Percentiles rank a stretch among this genome's conserved stretches.
phyloP scores from a whole-genome alignment of 2,113 vertebrate genomes.

The Elephas maximus region DNA sequence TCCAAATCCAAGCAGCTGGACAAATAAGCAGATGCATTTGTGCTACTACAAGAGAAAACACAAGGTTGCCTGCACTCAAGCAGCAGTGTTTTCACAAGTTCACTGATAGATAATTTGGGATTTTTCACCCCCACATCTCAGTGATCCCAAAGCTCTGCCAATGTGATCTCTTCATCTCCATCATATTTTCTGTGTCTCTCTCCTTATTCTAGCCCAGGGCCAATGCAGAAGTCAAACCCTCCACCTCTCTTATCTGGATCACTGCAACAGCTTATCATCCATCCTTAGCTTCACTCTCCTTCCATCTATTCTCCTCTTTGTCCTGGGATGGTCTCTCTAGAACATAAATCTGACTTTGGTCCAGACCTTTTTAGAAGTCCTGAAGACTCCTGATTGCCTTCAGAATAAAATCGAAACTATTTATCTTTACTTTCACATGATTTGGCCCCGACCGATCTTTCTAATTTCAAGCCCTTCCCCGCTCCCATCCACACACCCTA shows the following conservation, averaged over 20 bases:
- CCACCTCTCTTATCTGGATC: not conserved
- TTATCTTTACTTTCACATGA: not conserved
- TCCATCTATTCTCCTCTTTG: not conserved
- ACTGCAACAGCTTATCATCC: not conserved
- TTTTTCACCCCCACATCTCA: not conserved
- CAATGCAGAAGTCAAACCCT: not conserved
- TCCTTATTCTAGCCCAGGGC: not conserved
- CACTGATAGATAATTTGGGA: not conserved
- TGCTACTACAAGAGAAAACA: not conserved
- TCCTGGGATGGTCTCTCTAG: not conserved
- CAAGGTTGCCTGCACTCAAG: not conserved
- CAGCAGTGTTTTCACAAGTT: not conserved
- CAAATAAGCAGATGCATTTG: constrained; percentile 32
- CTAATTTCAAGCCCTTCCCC: not conserved
- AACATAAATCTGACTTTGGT: not conserved
- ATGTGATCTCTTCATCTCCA: not conserved
- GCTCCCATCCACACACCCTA: not conserved
- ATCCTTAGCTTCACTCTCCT: not conserved
- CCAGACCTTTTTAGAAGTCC: not conserved
- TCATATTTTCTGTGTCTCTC: not conserved
- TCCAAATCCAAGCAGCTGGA: constrained; percentile 66
- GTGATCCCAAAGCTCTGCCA: not conserved
- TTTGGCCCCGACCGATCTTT: not conserved
- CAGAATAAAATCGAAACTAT: not conserved
- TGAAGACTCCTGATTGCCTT: not conserved